phyloP scores from a whole-genome alignment of 2,797 vertebrate genomes.

The Champsocephalus esox region DNA sequence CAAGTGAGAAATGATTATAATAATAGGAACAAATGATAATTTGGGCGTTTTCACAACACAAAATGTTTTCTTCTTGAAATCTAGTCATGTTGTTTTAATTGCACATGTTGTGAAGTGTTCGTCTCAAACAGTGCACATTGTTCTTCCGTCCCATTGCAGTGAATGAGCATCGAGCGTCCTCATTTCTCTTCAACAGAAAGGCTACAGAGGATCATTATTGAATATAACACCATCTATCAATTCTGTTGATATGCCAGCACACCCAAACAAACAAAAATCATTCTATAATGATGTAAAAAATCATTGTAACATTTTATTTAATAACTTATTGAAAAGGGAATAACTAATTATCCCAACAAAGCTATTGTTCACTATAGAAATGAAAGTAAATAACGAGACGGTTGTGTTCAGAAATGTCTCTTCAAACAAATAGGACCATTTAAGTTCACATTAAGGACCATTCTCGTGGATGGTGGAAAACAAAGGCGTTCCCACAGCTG shows the following conservation, averaged over 20 bases:
- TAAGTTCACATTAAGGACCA: neutral
- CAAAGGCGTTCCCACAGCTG: conserved; percentile 16
- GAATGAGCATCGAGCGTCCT: neutral
- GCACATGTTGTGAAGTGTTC: neutral
- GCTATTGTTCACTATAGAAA: neutral
- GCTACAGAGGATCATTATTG: neutral
- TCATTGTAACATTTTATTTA: no score
- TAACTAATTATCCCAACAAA: neutral
- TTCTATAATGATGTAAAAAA: neutral
- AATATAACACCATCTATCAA: neutral
- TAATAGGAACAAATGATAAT: neutral
- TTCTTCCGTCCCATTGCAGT: neutral
- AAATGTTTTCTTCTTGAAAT: neutral
- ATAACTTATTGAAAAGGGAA: neutral
- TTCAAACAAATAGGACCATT: neutral
- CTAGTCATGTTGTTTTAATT: neutral
- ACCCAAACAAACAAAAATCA: neutral
- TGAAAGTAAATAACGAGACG: neutral
- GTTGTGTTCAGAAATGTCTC: neutral
- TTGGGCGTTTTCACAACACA: neutral
- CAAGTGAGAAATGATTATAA: neutral
- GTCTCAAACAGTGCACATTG: neutral
- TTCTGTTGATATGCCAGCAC: neutral
- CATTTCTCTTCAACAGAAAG: neutral
- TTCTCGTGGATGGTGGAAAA: conserved; percentile 1